Conservation (phyloP, 1,140 invertebrate species). For the Oscheius sp. region DNA sequence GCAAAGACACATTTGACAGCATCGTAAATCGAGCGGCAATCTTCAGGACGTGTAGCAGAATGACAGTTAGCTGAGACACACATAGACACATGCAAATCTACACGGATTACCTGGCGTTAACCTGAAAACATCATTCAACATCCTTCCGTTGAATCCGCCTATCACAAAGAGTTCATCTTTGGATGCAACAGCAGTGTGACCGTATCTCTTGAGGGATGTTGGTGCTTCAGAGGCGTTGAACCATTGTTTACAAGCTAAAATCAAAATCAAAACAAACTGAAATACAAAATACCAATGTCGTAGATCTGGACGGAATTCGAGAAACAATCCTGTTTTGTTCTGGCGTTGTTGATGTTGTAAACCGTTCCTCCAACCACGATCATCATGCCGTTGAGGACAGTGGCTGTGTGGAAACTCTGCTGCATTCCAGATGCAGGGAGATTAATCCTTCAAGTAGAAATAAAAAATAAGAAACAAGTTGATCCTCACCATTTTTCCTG, state of each 20-base stretch:
- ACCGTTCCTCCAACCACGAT: conserved; percentile 56
- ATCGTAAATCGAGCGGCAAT: conserved; percentile 48
- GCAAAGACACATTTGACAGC: conserved; percentile 53
- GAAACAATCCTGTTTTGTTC: conserved; percentile 51
- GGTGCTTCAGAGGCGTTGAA: conserved; percentile 36
- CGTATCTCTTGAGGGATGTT: conserved; percentile 43
- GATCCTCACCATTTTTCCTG: conserved; percentile 3
- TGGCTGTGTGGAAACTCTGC: conserved; percentile 53
- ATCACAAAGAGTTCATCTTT: conserved; percentile 46
- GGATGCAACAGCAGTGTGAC: conserved; percentile 46
- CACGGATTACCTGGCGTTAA: conserved; percentile 48
- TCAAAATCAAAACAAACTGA: background rate
- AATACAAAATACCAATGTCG: conserved; percentile 45
- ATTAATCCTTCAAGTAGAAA: background rate
- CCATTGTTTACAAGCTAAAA: conserved; percentile 56
- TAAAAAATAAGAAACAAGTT: background rate
- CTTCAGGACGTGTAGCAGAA: conserved; percentile 33
- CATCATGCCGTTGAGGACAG: conserved; percentile 56
- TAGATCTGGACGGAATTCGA: conserved; percentile 46
- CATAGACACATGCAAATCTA: background rate
- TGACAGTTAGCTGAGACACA: conserved; percentile 43
- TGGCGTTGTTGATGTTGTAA: conserved; percentile 53
- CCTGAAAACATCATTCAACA: conserved; percentile 53
- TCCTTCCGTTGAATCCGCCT: conserved; percentile 56
- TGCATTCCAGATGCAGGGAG: conserved; percentile 42